A percentile compares a stretch with the other conserved stretches of the same genome.
phyloP scores from a whole-genome alignment of 1,140 invertebrate genomes.

The Frieseomelitta varia region DNA sequence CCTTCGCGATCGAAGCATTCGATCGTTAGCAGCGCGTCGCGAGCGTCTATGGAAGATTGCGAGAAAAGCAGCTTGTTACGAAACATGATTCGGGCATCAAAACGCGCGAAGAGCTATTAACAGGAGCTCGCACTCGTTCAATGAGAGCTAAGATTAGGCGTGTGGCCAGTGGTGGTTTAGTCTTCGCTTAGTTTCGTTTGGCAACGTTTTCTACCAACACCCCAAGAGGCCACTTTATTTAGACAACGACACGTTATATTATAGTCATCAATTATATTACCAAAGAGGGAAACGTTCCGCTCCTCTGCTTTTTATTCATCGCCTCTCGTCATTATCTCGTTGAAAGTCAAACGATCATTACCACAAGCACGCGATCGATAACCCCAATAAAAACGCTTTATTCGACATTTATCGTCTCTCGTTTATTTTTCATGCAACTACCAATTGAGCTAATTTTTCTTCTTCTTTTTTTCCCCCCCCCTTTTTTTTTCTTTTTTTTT shows the following conservation, averaged over 20 bases:
- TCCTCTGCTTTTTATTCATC: background rate
- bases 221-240: constrained; percentile 58
- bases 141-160: constrained; percentile 71
- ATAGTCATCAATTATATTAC: constrained; percentile 48
- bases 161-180: constrained; percentile 38
- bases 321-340: background rate
- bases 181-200: constrained; percentile 60
- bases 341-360: background rate
- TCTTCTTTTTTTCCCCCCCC: no score
- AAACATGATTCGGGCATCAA: constrained; percentile 56
- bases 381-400: no score
- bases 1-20: constrained; percentile 1
- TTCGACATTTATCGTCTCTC: no score
- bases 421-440: no score
- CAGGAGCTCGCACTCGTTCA: constrained; percentile 61
- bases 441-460: no score
- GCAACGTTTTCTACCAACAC: constrained; percentile 48
- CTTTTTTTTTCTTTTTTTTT: background rate
- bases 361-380: no score
- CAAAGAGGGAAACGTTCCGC: background rate
- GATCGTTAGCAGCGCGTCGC: constrained; percentile 9
- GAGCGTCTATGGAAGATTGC: constrained; percentile 10
- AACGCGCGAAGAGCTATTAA: constrained; percentile 63
- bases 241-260: constrained; percentile 55
- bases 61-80: constrained; percentile 52